Conservation (phyloP, 1,140 invertebrate species). For the Odontomachus brunneus region DNA sequence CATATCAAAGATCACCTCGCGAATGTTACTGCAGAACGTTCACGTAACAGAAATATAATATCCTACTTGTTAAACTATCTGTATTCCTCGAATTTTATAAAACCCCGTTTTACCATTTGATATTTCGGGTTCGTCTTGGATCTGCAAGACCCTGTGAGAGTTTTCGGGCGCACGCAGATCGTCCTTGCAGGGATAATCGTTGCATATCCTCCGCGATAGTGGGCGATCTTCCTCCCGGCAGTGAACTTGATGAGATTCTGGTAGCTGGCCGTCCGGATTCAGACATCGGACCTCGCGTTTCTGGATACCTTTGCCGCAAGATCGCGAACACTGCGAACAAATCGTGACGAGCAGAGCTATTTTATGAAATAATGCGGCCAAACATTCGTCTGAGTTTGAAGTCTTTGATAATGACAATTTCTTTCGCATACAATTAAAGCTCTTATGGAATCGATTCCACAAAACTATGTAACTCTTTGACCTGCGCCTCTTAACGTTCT, state of each 20-base stretch:
- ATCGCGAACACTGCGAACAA: conserved; percentile 84
- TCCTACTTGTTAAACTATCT: not conserved
- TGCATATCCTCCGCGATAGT: conserved; percentile 86
- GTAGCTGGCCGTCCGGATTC: conserved; percentile 83
- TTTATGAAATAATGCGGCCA: too few relatives aligned
- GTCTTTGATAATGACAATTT: too few relatives aligned
- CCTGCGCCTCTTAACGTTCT: too few relatives aligned
- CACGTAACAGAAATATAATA: not conserved
- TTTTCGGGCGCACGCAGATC: conserved; percentile 60
- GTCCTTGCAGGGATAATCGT: conserved; percentile 86
- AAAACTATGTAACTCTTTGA: too few relatives aligned
- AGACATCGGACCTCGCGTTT: conserved; percentile 87
- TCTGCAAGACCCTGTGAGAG: conserved; percentile 70
- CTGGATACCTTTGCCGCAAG: conserved; percentile 88
- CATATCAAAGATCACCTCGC: not conserved
- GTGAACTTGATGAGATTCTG: conserved; percentile 79
- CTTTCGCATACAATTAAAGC: too few relatives aligned
- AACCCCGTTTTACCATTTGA: conserved; percentile 70
- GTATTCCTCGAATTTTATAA: not conserved
- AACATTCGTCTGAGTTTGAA: too few relatives aligned
- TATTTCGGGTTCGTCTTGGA: conserved; percentile 77
- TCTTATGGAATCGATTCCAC: too few relatives aligned
- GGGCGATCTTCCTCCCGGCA: conserved; percentile 87
- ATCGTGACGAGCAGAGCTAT: not conserved
- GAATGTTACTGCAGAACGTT: not conserved